Conservation (phyloP, 2,797 vertebrate genomes). For the Anguilla marmorata region DNA sequence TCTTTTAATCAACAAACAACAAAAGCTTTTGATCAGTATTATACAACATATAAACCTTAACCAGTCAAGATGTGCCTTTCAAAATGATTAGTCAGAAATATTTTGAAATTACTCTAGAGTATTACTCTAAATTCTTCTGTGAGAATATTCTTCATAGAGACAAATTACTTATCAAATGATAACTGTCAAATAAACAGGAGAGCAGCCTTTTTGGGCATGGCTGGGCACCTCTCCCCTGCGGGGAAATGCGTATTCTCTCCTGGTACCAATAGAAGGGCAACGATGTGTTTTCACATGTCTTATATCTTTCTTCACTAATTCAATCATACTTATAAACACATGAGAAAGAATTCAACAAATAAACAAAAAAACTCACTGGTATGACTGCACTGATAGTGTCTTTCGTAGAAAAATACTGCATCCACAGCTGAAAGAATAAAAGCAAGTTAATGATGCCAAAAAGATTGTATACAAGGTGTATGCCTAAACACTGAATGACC, state of each 20-base stretch:
- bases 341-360: not conserved
- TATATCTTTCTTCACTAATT: not conserved
- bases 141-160: not conserved
- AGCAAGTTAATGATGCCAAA: not conserved
- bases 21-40: not conserved
- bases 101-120: not conserved
- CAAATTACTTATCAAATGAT: not conserved
- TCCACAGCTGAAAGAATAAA: constrained; percentile 82
- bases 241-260: not conserved
- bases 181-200: not conserved
- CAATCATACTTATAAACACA: not conserved
- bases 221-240: not conserved
- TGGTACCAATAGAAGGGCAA: not conserved
- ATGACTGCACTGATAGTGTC: constrained; percentile 91
- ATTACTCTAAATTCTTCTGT: not conserved
- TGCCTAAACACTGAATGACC: not conserved
- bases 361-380: constrained; percentile 78
- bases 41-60: not conserved
- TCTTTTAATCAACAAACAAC: not conserved
- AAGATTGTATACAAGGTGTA: not conserved
- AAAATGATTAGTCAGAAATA: not conserved
- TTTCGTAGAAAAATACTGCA: constrained; percentile 84
- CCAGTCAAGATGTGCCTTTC: too few relatives aligned
- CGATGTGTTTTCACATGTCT: not conserved
- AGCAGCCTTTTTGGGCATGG: not conserved